A percentile compares a stretch with the other conserved stretches of the same genome.
Evolutionary conservation across 2,888 invertebrate species (phyloP).

Genomic region (Drosophila helvetica): DNA sequence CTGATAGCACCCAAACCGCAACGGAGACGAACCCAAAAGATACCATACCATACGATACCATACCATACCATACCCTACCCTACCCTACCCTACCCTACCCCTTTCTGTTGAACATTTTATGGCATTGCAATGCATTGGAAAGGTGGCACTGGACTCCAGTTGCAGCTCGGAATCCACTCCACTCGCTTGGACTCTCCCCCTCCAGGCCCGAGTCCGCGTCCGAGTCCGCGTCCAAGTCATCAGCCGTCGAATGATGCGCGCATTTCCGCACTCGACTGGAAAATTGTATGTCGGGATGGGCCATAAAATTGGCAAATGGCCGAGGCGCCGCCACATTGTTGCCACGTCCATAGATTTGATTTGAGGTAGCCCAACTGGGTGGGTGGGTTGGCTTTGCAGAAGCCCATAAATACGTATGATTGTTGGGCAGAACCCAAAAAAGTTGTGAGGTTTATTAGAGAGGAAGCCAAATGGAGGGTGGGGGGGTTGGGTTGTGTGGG

Average conservation of each 20-base stretch:
- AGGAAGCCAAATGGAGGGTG: neutral
- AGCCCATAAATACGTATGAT: constrained; percentile 18
- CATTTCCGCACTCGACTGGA: constrained; percentile 49
- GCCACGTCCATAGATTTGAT: constrained; percentile 43
- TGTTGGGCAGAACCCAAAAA: constrained; percentile 15
- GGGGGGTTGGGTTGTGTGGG: neutral
- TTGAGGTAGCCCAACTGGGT: constrained; percentile 25
- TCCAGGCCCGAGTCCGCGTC: neutral
- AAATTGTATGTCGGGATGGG: constrained; percentile 60
- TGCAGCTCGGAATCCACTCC: constrained; percentile 28
- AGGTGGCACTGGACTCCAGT: constrained; percentile 19
- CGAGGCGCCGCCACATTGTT: constrained; percentile 64
- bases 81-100: neutral
- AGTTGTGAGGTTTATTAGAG: constrained; percentile 28
- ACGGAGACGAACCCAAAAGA: constrained; percentile 9
- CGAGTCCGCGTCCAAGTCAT: constrained; percentile 33
- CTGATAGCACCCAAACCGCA: constrained; percentile 58
- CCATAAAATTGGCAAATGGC: constrained; percentile 65
- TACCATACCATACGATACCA: neutral
- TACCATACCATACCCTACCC: neutral
- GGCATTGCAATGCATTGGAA: constrained; percentile 45
- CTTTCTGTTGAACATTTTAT: constrained; percentile 20
- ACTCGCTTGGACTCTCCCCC: constrained; percentile 3
- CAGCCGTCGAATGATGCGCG: constrained; percentile 59
- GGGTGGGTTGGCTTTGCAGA: constrained; percentile 13